A percentile compares a stretch with the other conserved stretches of the same genome.
These are phyloP conservation scores for Cyanistes caeruleus DNA, from an alignment of 2,113 vertebrate species.

Conservation along the genomic window DNA sequence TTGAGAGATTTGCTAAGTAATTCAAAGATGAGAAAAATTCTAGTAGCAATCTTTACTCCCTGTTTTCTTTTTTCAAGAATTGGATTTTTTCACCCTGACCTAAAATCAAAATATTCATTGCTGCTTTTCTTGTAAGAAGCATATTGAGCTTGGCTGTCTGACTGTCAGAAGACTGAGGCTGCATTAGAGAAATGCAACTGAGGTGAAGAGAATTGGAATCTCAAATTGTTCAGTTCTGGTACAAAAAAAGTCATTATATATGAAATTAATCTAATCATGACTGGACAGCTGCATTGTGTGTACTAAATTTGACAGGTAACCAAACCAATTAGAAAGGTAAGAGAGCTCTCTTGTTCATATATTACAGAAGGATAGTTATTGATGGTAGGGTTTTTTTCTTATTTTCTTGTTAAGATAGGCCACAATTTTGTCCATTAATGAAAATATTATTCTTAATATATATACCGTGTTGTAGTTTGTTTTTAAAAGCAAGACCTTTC, in stretches of 20 bases:
- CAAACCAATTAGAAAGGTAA: not conserved
- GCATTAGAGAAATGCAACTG: not conserved
- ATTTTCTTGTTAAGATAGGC: not conserved
- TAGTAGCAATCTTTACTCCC: not conserved
- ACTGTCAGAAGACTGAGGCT: not conserved
- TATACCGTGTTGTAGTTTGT: not conserved
- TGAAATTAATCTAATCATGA: not conserved
- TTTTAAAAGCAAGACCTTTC: constrained; percentile 21
- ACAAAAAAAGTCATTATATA: not conserved
- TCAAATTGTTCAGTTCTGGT: not conserved
- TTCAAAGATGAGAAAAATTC: not conserved
- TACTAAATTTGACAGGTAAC: not conserved
- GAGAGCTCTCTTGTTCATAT: not conserved
- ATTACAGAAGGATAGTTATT: not conserved
- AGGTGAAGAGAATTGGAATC: not conserved
- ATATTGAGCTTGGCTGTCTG: not conserved
- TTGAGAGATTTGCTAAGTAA: not conserved
- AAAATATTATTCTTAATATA: constrained; percentile 44
- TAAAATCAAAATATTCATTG: not conserved
- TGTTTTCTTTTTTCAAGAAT: not conserved
- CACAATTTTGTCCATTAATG: constrained; percentile 28
- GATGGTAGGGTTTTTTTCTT: not conserved
- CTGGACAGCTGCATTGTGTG: not conserved
- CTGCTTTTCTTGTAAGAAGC: not conserved
- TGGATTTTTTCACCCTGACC: not conserved